These are phyloP conservation scores for Papilio machaon DNA, from an alignment of 1,140 invertebrate species.

Conservation along the genomic window DNA sequence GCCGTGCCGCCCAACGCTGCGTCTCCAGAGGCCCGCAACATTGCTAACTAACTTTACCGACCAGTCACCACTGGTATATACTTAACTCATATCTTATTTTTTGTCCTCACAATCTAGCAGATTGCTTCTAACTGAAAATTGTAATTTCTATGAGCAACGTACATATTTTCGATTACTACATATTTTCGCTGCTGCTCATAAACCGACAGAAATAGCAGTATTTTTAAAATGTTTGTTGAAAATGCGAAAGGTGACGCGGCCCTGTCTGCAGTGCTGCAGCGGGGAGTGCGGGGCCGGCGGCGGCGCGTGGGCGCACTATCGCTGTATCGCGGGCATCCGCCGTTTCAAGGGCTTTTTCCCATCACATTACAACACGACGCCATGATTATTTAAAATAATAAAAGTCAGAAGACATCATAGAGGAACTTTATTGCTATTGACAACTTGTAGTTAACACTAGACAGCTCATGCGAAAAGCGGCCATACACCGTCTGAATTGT, in stretches of 20 bases:
- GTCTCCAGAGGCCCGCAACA: neutral
- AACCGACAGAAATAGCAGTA: too few relatives aligned
- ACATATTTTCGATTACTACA: too few relatives aligned
- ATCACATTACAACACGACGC: too few relatives aligned
- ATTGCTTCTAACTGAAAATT: neutral
- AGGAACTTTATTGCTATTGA: too few relatives aligned
- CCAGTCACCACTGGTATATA: neutral
- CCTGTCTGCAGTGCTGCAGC: neutral
- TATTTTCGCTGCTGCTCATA: too few relatives aligned
- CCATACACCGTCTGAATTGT: too few relatives aligned
- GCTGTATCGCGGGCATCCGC: neutral
- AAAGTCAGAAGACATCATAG: too few relatives aligned
- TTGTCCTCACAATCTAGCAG: neutral
- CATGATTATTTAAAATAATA: too few relatives aligned
- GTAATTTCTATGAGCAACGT: too few relatives aligned
- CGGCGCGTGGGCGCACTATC: conserved; percentile 2
- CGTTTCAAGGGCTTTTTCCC: neutral
- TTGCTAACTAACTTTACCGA: neutral
- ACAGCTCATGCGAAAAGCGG: too few relatives aligned
- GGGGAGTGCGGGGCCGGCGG: neutral
- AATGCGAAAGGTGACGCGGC: neutral
- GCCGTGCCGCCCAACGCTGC: neutral
- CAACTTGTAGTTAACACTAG: too few relatives aligned
- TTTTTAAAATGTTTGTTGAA: neutral
- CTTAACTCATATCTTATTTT: neutral